Conservation (phyloP, 2,113 vertebrate species). For the Irena cyanogastra region DNA sequence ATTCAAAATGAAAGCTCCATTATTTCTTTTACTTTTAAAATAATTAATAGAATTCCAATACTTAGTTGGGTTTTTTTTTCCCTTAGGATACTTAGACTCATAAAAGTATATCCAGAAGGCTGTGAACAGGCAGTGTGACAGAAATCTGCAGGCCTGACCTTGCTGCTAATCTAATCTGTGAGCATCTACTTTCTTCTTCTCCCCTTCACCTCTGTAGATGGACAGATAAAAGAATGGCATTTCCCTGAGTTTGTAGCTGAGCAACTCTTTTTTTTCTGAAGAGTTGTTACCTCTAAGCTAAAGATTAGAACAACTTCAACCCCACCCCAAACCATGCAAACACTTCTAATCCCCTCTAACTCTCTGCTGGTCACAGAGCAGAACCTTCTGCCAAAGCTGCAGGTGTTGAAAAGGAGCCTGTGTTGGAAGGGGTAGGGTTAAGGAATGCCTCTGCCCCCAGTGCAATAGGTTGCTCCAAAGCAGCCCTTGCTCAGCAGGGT, state of each 20-base stretch:
- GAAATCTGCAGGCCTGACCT: not conserved
- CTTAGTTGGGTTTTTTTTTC: not conserved
- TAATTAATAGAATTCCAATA: not conserved
- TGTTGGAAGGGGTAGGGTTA: not conserved
- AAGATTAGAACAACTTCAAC: not conserved
- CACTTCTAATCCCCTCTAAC: not conserved
- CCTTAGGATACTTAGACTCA: not conserved
- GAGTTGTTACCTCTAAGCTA: not conserved
- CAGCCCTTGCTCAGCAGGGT: not conserved
- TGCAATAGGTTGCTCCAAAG: rapidly evolving
- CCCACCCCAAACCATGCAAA: not conserved
- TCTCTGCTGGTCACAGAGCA: not conserved
- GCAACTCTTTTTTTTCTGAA: not conserved
- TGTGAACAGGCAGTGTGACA: not conserved
- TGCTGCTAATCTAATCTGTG: not conserved
- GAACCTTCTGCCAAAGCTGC: not conserved
- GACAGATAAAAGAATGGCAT: not conserved
- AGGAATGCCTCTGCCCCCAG: not conserved
- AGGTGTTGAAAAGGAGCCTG: not conserved
- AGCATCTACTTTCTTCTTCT: not conserved
- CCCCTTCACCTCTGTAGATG: not conserved
- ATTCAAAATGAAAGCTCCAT: not conserved
- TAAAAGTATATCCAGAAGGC: not conserved
- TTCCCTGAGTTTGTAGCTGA: not conserved
- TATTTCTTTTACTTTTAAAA: not conserved